Conservation (phyloP, 1,140 invertebrate species). For the Pogonus chalceus region DNA sequence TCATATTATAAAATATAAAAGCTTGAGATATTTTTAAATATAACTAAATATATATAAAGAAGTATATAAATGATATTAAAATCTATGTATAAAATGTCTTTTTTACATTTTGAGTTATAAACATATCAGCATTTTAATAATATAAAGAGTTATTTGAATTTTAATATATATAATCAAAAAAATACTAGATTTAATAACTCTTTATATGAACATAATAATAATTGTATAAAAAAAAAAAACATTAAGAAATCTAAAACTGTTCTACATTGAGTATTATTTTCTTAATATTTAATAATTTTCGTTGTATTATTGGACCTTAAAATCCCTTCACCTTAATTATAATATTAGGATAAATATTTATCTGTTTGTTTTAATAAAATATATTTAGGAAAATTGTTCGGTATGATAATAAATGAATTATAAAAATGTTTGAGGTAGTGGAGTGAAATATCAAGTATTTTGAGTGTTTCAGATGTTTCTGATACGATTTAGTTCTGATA, state of each 20-base stretch:
- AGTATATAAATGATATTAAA: too few species aligned
- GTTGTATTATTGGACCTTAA: not conserved
- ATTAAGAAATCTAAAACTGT: too few species aligned
- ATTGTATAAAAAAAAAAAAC: too few species aligned
- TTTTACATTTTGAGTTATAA: not conserved
- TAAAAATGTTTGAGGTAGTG: not conserved
- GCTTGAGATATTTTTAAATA: not conserved
- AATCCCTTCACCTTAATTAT: not conserved
- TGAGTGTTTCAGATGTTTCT: not conserved
- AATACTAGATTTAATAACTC: not conserved
- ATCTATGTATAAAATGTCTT: not conserved
- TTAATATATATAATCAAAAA: not conserved
- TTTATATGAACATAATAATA: not conserved
- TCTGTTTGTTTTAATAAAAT: not conserved
- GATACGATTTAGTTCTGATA: not conserved
- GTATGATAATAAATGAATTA: not conserved
- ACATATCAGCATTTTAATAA: not conserved
- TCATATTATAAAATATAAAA: not conserved
- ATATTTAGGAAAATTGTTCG: not conserved
- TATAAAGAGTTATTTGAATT: not conserved
- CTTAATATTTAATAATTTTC: not conserved
- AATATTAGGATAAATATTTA: not conserved
- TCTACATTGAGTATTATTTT: too few species aligned
- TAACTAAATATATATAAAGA: too few species aligned
- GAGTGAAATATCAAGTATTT: conserved; percentile 5